Evolutionary conservation across 2,113 vertebrate genomes (phyloP), one percentile per base, ranked within the genome.

Genomic region (Mionectes macconnelli): DNA sequence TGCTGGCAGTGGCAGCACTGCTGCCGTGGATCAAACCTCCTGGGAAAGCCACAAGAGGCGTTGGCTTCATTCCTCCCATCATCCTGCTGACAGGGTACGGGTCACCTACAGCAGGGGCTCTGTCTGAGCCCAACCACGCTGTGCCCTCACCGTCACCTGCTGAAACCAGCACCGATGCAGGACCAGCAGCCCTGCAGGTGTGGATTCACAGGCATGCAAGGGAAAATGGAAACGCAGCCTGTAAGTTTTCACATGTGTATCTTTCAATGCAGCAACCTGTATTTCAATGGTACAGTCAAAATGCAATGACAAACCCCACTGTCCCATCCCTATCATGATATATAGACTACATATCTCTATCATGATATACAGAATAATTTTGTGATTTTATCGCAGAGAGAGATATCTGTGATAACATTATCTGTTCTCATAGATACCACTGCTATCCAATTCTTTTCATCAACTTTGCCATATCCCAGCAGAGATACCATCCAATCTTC

Each of bases 41-140:
- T 3, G 0, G 5, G 83, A 64, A 22, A 45, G 91, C 50, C 37
- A 42, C 35, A 19, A 2, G 50, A 77, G 47, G 83, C 0, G 1
- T 6, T 49, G 50, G 75, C 20, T 56, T 49, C 15, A 2, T 37
- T 72, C 84, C 67, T 39, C 57, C 63, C 47, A 12, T 44, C 67
- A 40, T 17, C 17, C 67, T 23, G 33, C 31, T 14, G 60, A 27
- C 6, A 85, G 59, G 24, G 22, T 2, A 12, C 17, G 8, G 55
- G 16, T 31, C 15, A 47, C 40, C 39, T 22, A 20, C 31, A 55
- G 30, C 18, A 76, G 52, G 1, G 2, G 28, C 42, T 57, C 59
- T 12, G 9, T 4, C 70, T 35, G 39, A 72, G 68, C 59, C 72
- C 66, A 24, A 0, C 4, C 12, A 40, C 2, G 8, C 40, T 50